phyloP scores from a whole-genome alignment of 2,797 vertebrate species.

The Chiloscyllium punctatum region DNA sequence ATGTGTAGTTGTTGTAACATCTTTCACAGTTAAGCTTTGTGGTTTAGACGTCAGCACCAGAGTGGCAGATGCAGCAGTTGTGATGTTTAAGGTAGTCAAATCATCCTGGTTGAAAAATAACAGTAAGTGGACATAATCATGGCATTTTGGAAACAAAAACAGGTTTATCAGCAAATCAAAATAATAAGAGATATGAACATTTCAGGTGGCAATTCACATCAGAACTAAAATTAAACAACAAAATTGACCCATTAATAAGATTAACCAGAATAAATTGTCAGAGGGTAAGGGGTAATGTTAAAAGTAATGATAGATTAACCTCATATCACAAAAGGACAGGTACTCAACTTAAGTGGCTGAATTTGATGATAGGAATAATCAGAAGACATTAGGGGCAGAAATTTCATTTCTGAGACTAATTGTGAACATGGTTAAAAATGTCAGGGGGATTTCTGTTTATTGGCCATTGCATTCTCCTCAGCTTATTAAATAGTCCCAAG shows the following conservation, averaged over 20 bases:
- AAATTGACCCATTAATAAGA: background rate
- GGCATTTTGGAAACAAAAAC: background rate
- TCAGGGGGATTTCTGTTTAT: too few species aligned
- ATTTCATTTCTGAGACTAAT: too few species aligned
- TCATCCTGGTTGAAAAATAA: background rate
- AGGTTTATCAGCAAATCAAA: background rate
- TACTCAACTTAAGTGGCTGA: too few species aligned
- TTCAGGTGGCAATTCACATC: background rate
- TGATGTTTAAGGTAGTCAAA: fast-evolving
- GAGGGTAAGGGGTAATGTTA: background rate
- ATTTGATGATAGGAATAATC: too few species aligned
- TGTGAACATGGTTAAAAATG: too few species aligned
- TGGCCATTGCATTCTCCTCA: too few species aligned
- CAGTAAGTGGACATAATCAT: background rate
- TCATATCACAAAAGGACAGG: too few species aligned
- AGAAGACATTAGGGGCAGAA: too few species aligned
- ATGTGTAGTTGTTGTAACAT: background rate
- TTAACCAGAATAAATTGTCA: background rate
- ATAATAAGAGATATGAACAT: background rate
- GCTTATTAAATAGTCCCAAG: too few species aligned
- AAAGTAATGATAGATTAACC: background rate
- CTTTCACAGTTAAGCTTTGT: background rate
- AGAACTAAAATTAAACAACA: background rate
- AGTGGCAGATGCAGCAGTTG: background rate
- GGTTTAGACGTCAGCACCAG: background rate